Percentiles rank a stretch among this genome's conserved stretches.
phyloP scores from a whole-genome alignment of 2,113 vertebrate species.

The Gasterosteus aculeatus region DNA sequence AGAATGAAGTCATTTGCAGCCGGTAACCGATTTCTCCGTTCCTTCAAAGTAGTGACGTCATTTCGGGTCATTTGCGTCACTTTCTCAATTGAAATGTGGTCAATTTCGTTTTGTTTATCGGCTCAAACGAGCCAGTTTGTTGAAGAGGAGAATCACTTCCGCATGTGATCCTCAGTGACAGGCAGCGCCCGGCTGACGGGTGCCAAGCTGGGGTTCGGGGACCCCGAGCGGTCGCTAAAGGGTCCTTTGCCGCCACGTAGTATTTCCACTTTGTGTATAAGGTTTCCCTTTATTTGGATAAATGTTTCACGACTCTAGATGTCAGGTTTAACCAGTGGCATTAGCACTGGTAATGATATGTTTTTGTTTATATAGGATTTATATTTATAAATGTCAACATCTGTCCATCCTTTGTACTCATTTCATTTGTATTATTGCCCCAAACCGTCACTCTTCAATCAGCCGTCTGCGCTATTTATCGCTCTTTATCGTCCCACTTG shows the following conservation, averaged over 20 bases:
- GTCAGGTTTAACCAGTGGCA: not conserved
- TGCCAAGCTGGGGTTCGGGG: not conserved
- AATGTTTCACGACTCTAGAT: not conserved
- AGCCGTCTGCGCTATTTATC: not conserved
- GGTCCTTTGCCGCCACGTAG: too few species aligned
- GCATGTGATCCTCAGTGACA: conserved; percentile 3
- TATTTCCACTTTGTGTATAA: too few species aligned
- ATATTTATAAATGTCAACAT: not conserved
- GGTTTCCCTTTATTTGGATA: not conserved
- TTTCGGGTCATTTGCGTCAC: not conserved
- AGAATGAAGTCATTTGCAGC: not conserved
- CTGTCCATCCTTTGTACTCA: not conserved
- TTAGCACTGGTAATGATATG: not conserved
- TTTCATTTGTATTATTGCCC: not conserved
- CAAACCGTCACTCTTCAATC: not conserved
- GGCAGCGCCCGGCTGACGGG: conserved; percentile 12
- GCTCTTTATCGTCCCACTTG: not conserved
- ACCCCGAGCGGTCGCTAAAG: not conserved
- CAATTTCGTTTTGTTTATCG: not conserved
- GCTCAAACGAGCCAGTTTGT: not conserved
- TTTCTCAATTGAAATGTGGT: accelerated
- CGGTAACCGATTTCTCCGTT: not conserved
- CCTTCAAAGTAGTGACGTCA: too few species aligned
- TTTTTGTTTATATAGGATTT: not conserved
- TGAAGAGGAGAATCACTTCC: conserved; percentile 27